Evolutionary conservation across 1,140 invertebrate species (phyloP).

Genomic region (Sitobion miscanthi): DNA sequence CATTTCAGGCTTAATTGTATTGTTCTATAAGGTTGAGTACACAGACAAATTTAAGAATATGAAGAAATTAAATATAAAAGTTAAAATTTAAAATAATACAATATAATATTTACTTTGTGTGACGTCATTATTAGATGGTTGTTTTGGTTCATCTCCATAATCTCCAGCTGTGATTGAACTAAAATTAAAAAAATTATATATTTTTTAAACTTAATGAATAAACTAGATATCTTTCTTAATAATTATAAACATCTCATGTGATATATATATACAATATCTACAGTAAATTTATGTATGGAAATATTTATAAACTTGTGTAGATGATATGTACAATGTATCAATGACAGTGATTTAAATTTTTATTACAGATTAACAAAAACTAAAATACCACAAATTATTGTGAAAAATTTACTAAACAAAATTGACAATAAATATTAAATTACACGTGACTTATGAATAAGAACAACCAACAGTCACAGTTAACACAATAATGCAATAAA

Average conservation of each 20-base stretch:
- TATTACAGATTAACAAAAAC: not conserved
- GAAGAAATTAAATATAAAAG: not conserved
- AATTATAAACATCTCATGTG: not conserved
- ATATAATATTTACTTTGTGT: constrained; percentile 41
- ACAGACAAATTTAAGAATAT: not conserved
- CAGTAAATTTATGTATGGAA: not conserved
- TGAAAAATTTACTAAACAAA: not conserved
- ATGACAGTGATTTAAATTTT: not conserved
- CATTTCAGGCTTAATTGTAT: too few relatives aligned
- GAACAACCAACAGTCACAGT: constrained; percentile 11
- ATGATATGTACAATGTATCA: not conserved
- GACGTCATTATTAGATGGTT: not conserved
- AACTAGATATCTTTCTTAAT: not conserved
- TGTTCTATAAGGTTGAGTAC: not conserved
- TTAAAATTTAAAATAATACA: not conserved
- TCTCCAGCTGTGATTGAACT: not conserved
- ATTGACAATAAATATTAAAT: not conserved
- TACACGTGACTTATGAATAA: not conserved
- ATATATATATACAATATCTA: not conserved
- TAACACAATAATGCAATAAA: not conserved
- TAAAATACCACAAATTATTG: not conserved
- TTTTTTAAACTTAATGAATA: not conserved
- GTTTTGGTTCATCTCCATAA: constrained; percentile 58
- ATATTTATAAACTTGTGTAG: not conserved
- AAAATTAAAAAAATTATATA: not conserved